Evolutionary conservation across 2,797 vertebrate species (phyloP).

Genomic region (Sciaenops ocellatus): DNA sequence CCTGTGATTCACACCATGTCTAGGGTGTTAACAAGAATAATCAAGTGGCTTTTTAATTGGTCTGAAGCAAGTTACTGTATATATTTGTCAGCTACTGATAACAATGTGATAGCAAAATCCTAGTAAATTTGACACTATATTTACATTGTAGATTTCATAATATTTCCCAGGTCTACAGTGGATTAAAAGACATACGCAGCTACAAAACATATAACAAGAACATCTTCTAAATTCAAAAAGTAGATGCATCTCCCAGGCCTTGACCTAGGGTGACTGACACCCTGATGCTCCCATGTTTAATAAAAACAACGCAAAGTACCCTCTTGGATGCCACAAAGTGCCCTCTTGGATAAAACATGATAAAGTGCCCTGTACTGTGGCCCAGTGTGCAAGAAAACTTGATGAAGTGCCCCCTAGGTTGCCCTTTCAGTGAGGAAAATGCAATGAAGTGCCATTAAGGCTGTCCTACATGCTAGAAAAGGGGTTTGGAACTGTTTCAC

Average conservation of each 20-base stretch:
- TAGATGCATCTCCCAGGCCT: background rate
- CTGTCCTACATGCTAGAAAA: no score
- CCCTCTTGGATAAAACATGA: no score
- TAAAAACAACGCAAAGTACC: no score
- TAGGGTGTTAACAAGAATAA: background rate
- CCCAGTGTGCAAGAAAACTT: no score
- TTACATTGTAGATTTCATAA: background rate
- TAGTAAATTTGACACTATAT: background rate
- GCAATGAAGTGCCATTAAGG: background rate
- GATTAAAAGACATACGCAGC: background rate
- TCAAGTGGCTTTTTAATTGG: conserved; percentile 28
- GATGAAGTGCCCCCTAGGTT: no score
- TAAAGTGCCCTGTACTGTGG: no score
- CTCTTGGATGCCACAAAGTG: no score
- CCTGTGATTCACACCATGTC: conserved; percentile 7
- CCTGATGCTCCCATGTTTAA: no score
- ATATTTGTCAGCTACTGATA: background rate
- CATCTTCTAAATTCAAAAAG: background rate
- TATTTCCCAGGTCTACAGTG: background rate
- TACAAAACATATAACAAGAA: background rate
- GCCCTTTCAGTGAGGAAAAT: background rate
- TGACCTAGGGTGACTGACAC: no score
- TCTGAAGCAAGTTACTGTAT: conserved; percentile 18
- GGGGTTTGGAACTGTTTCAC: no score
- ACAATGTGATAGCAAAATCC: conserved; percentile 4